phyloP scores from a whole-genome alignment of 2,797 vertebrate species.

The Dicrostonyx torquatus region DNA sequence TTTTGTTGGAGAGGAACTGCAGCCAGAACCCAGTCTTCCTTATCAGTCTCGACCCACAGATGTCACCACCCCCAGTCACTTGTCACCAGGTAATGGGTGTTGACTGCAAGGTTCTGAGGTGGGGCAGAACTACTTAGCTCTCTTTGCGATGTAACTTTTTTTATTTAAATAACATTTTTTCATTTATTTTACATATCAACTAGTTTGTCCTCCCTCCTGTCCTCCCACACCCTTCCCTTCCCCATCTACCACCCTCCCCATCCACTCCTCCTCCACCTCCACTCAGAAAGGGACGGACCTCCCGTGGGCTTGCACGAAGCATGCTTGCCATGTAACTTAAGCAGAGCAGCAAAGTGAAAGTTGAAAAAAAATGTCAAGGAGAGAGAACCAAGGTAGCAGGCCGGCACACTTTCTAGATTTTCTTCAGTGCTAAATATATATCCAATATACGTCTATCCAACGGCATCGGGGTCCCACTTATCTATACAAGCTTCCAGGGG shows the following conservation, averaged over 20 bases:
- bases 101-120: constrained; percentile 83
- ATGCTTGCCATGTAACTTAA: constrained; percentile 82
- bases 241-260: no score
- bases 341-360: constrained; percentile 84
- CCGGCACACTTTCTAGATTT: neutral
- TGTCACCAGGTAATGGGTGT: constrained; percentile 65
- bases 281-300: no score
- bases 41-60: constrained; percentile 83
- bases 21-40: constrained; percentile 84
- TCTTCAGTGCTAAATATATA: neutral
- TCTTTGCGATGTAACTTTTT: constrained; percentile 84
- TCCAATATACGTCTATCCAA: neutral
- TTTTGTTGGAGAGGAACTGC: constrained; percentile 86
- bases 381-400: neutral
- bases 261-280: no score
- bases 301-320: no score
- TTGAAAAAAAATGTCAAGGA: neutral
- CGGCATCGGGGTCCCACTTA: neutral
- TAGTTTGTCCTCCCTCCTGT: no score
- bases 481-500: neutral
- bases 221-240: no score
- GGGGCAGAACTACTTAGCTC: constrained; percentile 83
- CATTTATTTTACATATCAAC: no score
- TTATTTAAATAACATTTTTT: no score
- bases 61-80: constrained; percentile 30